Percentiles rank a stretch among this genome's conserved stretches.
These are phyloP conservation scores for Diaperis boleti DNA, from an alignment of 2,888 invertebrate species.

Conservation along the genomic window DNA sequence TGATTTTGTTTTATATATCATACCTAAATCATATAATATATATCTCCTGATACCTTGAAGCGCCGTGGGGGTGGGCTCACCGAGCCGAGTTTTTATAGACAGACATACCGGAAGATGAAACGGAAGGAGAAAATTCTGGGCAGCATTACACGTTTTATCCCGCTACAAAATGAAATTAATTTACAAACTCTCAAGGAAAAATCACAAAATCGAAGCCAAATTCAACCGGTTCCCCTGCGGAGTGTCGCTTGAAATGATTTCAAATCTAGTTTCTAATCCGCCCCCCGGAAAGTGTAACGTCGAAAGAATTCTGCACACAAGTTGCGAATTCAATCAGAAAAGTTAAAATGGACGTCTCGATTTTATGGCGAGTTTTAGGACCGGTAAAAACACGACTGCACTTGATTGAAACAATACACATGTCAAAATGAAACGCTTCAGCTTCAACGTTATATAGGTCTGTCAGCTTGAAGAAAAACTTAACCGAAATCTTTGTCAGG, in stretches of 20 bases:
- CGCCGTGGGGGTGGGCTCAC: no score
- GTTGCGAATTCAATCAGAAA: constrained; percentile 34
- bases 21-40: no score
- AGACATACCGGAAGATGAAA: no score
- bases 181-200: no score
- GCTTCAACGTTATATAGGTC: constrained; percentile 42
- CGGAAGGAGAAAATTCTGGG: no score
- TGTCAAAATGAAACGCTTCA: constrained; percentile 46
- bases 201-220: no score
- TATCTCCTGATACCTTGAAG: no score
- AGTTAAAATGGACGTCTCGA: constrained; percentile 35
- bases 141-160: no score
- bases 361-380: constrained; percentile 29
- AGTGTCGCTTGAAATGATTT: constrained; percentile 22
- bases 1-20: no score
- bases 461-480: constrained; percentile 47
- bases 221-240: constrained; percentile 8
- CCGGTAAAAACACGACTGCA: constrained; percentile 41
- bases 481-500: constrained; percentile 46
- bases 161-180: no score
- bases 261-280: constrained; percentile 27
- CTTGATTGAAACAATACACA: constrained; percentile 50
- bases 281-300: neutral
- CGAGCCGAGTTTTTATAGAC: no score
- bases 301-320: constrained; percentile 8